phyloP scores from a whole-genome alignment of 2,888 invertebrate species.

The Troides helena region DNA sequence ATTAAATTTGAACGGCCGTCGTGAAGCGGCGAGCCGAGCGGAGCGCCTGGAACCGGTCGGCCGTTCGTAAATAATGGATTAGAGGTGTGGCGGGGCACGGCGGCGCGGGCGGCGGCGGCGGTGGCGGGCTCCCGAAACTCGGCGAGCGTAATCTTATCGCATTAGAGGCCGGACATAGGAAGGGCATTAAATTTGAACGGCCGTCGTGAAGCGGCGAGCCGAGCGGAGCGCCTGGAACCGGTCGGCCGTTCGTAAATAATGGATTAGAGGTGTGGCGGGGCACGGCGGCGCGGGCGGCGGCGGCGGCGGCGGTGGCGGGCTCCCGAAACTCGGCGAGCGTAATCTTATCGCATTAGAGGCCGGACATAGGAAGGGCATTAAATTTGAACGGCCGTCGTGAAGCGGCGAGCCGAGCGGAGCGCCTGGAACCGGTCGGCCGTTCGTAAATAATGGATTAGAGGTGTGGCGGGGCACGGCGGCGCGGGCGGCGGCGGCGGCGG shows the following conservation, averaged over 20 bases:
- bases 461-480: conserved; percentile 59
- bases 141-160: conserved; percentile 72
- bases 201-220: conserved; percentile 68
- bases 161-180: conserved; percentile 78
- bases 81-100: conserved; percentile 68
- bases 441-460: conserved; percentile 80
- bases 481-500: too few species aligned
- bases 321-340: conserved; percentile 51
- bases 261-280: conserved; percentile 75
- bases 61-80: conserved; percentile 79
- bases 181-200: conserved; percentile 78
- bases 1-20: conserved; percentile 77
- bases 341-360: conserved; percentile 76
- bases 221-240: conserved; percentile 77
- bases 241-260: conserved; percentile 79
- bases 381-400: conserved; percentile 75
- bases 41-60: conserved; percentile 78
- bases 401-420: conserved; percentile 69
- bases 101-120: conserved; percentile 44
- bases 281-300: conserved; percentile 12
- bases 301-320: too few species aligned
- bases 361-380: conserved; percentile 80
- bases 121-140: conserved; percentile 41
- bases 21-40: conserved; percentile 67
- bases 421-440: conserved; percentile 78